Conservation (phyloP, 2,888 invertebrate species). For the Abrostola triplasia region DNA sequence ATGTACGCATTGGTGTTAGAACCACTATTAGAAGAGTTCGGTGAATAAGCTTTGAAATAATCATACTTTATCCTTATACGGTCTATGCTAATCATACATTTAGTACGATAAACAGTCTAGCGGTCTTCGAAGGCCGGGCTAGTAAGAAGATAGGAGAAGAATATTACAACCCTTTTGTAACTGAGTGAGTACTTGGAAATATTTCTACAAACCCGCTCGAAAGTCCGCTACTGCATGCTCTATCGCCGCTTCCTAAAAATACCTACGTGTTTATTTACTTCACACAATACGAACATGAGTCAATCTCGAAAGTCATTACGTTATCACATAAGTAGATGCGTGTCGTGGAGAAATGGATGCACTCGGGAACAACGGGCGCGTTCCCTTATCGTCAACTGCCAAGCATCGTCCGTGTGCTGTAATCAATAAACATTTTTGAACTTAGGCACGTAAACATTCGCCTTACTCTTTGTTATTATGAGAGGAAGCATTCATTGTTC, state of each 20-base stretch:
- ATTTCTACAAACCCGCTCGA: not conserved
- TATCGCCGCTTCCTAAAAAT: slow-evolving; percentile 28
- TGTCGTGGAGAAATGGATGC: slow-evolving; percentile 76
- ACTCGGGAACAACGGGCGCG: slow-evolving; percentile 64
- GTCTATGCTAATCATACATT: slow-evolving; percentile 1
- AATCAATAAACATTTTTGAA: slow-evolving; percentile 80
- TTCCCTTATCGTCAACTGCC: slow-evolving; percentile 68
- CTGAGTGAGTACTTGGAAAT: not conserved
- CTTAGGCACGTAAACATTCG: slow-evolving; percentile 70
- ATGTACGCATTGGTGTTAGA: not conserved
- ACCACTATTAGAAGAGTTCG: not conserved
- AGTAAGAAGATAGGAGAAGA: not conserved
- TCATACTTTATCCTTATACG: not conserved
- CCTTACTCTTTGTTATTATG: slow-evolving; percentile 45
- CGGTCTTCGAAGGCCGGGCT: not conserved
- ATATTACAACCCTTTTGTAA: not conserved
- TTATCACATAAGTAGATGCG: slow-evolving; percentile 73
- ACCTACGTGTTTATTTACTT: slow-evolving; percentile 70
- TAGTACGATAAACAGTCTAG: not conserved
- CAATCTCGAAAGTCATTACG: slow-evolving; percentile 82
- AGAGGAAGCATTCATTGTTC: slow-evolving; percentile 35
- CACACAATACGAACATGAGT: slow-evolving; percentile 76
- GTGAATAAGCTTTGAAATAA: not conserved
- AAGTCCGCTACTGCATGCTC: slow-evolving; percentile 28
- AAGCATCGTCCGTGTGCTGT: slow-evolving; percentile 72